Conservation (phyloP, 2,888 invertebrate genomes). For the Nasonia oneida region DNA sequence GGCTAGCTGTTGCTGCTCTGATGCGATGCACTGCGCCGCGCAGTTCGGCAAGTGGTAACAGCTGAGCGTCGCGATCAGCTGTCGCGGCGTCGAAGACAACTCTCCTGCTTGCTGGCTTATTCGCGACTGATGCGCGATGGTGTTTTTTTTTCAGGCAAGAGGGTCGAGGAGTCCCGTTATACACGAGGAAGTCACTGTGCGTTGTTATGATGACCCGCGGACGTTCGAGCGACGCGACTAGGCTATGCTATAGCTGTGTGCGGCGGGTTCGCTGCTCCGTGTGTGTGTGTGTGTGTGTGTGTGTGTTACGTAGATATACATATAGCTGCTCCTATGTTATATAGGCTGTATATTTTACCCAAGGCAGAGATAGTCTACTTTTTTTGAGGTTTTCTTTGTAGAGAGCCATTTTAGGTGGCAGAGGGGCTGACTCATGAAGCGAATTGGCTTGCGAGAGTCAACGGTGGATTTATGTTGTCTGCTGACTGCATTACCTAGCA, state of each 20-base stretch:
- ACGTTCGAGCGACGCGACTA: background rate
- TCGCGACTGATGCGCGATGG: too few species aligned
- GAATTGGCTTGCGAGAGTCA: too few species aligned
- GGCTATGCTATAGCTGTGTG: background rate
- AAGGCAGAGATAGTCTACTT: background rate
- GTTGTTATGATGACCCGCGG: background rate
- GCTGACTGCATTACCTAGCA: background rate
- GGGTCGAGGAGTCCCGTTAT: background rate
- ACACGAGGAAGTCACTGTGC: background rate
- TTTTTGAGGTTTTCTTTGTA: background rate
- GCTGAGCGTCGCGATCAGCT: conserved; percentile 51
- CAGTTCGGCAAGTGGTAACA: conserved; percentile 11
- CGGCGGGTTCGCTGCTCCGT: background rate
- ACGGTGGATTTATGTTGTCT: too few species aligned
- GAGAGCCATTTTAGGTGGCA: background rate
- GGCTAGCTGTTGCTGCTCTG: conserved; percentile 2
- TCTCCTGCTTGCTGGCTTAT: background rate
- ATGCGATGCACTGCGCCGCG: background rate
- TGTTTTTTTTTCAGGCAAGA: too few species aligned
- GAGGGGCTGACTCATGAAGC: background rate
- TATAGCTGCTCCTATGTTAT: background rate
- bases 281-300: background rate
- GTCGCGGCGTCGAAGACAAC: conserved; percentile 1
- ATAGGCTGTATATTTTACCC: background rate
- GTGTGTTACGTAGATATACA: background rate